These are phyloP conservation scores for Bos javanicus DNA, from an alignment of 2,113 vertebrate genomes.

Conservation along the genomic window DNA sequence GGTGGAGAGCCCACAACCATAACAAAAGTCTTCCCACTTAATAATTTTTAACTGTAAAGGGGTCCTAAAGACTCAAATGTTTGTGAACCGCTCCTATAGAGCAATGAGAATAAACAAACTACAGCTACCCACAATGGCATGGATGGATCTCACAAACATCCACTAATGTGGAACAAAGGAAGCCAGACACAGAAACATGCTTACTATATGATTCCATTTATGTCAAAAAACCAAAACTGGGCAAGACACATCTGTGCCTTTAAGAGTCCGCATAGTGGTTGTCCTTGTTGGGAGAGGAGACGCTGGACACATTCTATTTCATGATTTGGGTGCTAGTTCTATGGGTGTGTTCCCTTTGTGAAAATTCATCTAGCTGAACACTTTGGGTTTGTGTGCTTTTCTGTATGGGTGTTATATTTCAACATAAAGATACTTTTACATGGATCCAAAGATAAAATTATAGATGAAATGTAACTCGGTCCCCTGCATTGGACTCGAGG, in stretches of 20 bases:
- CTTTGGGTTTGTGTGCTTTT: neutral
- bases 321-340: neutral
- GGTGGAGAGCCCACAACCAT: conserved; percentile 77
- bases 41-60: neutral
- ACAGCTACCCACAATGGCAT: neutral
- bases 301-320: neutral
- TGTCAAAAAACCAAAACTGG: neutral
- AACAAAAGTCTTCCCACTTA: conserved; percentile 84
- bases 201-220: neutral
- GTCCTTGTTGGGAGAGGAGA: neutral
- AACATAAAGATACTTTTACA: neutral
- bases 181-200: neutral
- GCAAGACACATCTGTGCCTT: neutral
- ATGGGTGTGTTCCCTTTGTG: neutral
- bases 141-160: neutral
- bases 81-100: neutral
- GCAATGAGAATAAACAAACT: neutral
- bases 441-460: neutral
- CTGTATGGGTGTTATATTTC: neutral
- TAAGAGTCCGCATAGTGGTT: neutral
- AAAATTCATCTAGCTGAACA: neutral
- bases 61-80: neutral
- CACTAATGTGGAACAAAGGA: neutral
- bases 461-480: neutral
- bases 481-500: neutral